Evolutionary conservation across 2,888 invertebrate species (phyloP), one percentile per base, ranked within the genome.

Genomic region (Cotesia congregata): DNA sequence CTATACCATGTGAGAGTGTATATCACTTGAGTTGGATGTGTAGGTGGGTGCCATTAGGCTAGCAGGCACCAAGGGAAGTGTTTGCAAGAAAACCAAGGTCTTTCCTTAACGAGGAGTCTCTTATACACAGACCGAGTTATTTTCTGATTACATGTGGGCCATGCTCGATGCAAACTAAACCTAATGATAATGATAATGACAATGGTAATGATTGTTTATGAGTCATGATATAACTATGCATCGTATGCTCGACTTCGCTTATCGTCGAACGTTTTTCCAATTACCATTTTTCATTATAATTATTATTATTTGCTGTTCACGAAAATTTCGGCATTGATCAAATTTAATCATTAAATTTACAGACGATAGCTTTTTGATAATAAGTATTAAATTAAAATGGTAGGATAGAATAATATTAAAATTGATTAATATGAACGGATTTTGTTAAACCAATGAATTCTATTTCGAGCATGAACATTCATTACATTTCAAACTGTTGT

Each of bases 91-190:
- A 50, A 50, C 50, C 71, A 81, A 79, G 75, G 75, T 64, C 12
- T 50, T 50, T 71, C 78, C 65, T 79, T 79, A 80, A 82, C 79
- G 79, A 79, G 73, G 62, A 77, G 77, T 74, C 74, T 78, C 79
- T 79, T 74, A 75, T 80, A 70, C 62, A 74, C 76, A 74, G 39
- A 60, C 12, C 38, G 64, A 78, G 77, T 76, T 76, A 78, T 77
- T 79, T 78, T 78, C 77, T 79, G 77, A 81, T 80, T 79, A 80
- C 72, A 17, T 20, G 20, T 50, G 3, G 50, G 50, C 50, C 50
- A 50, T 12, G 50, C 12, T 12, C 50, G 12, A 50, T 50, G 50
- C 50, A 50, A 12, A 7, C 50, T 50, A 30, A 30, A 30, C 30
- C 30, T 30, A 30, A 30, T 30, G 30, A 30, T 30, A 30, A 30